A percentile compares a stretch with the other conserved stretches of the same genome.
phyloP scores from a whole-genome alignment of 2,797 vertebrate genomes.

The Apogon hyalosoma region DNA sequence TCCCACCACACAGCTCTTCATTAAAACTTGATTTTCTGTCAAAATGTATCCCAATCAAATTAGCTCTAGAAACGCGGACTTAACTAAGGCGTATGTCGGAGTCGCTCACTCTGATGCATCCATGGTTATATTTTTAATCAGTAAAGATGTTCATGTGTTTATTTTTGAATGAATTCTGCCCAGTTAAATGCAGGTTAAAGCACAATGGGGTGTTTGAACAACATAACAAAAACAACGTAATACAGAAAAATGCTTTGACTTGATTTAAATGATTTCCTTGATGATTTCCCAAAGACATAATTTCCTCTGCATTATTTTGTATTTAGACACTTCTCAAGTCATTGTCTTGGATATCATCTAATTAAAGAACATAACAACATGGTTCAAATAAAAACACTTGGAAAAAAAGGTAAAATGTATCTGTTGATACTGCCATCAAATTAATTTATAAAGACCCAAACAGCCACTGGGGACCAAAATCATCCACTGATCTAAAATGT shows the following conservation, averaged over 20 bases:
- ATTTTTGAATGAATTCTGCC: constrained; percentile 40
- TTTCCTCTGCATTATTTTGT: constrained; percentile 34
- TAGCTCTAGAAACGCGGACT: constrained; percentile 85
- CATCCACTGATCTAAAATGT: no score
- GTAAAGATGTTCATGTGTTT: constrained; percentile 49
- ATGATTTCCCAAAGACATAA: constrained; percentile 24
- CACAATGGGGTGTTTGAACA: constrained; percentile 15
- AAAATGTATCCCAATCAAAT: constrained; percentile 89
- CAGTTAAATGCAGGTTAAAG: constrained; percentile 41
- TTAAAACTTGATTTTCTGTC: constrained; percentile 96
- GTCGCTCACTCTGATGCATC: constrained; percentile 54
- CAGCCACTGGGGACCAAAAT: no score
- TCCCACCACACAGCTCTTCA: constrained; percentile 87
- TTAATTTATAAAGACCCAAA: not conserved
- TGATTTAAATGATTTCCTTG: not conserved
- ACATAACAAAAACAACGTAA: constrained; percentile 16
- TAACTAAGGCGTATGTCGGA: constrained; percentile 59
- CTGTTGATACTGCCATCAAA: constrained; percentile 31
- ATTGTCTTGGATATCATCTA: constrained; percentile 34
- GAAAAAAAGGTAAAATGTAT: no score
- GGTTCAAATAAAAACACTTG: not conserved
- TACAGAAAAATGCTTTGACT: not conserved
- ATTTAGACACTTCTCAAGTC: constrained; percentile 33
- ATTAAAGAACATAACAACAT: constrained; percentile 28
- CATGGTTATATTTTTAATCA: constrained; percentile 69